phyloP scores from a whole-genome alignment of 2,888 invertebrate species.

The Harmothoe impar region DNA sequence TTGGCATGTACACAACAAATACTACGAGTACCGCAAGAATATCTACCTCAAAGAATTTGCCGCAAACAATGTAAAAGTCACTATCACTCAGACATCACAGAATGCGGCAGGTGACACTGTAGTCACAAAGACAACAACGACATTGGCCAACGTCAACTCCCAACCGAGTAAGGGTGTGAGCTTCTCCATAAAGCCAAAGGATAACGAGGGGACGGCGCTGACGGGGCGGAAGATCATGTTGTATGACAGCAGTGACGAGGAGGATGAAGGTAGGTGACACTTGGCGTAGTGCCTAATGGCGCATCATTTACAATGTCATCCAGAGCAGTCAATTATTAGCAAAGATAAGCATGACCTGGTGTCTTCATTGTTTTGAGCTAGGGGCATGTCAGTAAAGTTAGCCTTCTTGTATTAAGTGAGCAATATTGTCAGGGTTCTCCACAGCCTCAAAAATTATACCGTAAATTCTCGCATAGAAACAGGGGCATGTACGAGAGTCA shows the following conservation, averaged over 20 bases:
- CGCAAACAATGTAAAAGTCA: constrained; percentile 43
- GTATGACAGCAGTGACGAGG: constrained; percentile 80
- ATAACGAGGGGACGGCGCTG: constrained; percentile 73
- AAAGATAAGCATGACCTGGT: too few species aligned
- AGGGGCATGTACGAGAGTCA: too few species aligned
- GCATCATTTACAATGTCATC: neutral
- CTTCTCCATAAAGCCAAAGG: constrained; percentile 79
- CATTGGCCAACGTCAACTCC: constrained; percentile 38
- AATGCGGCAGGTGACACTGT: constrained; percentile 52
- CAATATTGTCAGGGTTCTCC: too few species aligned
- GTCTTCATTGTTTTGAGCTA: too few species aligned
- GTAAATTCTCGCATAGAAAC: too few species aligned
- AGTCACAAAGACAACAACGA: constrained; percentile 52
- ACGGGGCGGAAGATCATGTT: constrained; percentile 75
- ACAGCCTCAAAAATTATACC: too few species aligned
- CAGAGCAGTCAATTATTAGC: too few species aligned
- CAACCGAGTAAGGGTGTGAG: constrained; percentile 75
- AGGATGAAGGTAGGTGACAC: constrained; percentile 63
- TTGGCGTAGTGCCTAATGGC: too few species aligned
- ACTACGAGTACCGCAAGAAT: constrained; percentile 89
- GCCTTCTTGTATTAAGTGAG: too few species aligned
- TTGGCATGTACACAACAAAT: constrained; percentile 90
- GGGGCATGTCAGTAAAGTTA: too few species aligned
- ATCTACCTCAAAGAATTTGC: constrained; percentile 35
- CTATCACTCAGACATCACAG: constrained; percentile 52